These are phyloP conservation scores for Smutsia temminckii DNA, from an alignment of 2,797 vertebrate genomes.

Conservation along the genomic window DNA sequence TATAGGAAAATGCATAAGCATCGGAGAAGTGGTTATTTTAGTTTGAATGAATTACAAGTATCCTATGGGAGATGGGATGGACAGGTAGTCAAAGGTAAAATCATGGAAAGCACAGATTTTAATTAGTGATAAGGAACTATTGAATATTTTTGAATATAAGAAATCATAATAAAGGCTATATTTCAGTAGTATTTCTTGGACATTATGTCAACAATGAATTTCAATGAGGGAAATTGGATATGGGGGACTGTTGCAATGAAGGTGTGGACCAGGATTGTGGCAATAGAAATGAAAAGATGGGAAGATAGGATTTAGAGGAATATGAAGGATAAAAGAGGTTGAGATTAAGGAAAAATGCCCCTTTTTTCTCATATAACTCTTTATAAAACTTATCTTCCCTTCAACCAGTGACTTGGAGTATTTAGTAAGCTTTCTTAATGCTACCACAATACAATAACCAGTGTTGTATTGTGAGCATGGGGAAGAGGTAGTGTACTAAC, in stretches of 20 bases:
- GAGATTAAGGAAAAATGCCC: neutral
- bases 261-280: neutral
- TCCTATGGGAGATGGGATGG: neutral
- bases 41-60: neutral
- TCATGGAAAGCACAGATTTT: neutral
- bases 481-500: neutral
- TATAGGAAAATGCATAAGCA: slow-evolving; percentile 14
- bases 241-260: neutral
- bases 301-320: neutral
- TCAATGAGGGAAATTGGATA: neutral
- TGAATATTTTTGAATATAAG: neutral
- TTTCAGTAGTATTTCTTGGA: neutral
- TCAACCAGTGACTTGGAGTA: neutral
- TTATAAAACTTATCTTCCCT: neutral
- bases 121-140: neutral
- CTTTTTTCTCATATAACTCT: neutral
- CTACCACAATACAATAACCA: neutral
- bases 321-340: neutral
- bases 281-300: neutral
- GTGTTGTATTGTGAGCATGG: neutral
- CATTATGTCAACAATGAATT: neutral
- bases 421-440: neutral
- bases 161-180: neutral
- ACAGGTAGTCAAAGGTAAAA: slow-evolving; percentile 1
- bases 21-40: neutral